A percentile compares a stretch with the other conserved stretches of the same genome.
phyloP scores from a whole-genome alignment of 2,797 vertebrate species.

The Acanthurus lineatus region DNA sequence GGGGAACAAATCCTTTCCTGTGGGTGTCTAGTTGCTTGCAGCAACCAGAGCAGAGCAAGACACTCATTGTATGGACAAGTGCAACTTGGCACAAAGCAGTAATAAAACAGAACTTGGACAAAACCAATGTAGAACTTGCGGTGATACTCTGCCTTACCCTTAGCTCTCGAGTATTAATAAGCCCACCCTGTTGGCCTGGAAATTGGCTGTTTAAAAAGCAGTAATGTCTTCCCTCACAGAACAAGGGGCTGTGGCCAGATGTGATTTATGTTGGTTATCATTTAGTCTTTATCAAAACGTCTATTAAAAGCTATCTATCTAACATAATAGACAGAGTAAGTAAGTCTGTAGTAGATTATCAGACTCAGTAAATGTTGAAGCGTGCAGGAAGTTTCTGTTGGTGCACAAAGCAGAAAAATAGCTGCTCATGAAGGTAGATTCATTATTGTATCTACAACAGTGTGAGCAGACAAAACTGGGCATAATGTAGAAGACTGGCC shows the following conservation, averaged over 20 bases:
- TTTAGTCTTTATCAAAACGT: conserved; percentile 1
- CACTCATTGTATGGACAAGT: conserved; percentile 10
- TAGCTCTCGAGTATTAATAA: not conserved
- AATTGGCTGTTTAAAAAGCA: not conserved
- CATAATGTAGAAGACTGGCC: not conserved
- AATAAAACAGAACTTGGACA: conserved; percentile 11
- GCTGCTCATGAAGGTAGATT: not conserved
- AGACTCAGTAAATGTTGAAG: not conserved
- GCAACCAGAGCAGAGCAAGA: conserved; percentile 41
- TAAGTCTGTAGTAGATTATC: conserved; percentile 6
- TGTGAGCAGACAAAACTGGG: not conserved
- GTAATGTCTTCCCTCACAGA: not conserved
- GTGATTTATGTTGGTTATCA: not conserved
- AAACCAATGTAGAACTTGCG: conserved; percentile 12
- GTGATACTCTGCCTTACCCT: not conserved
- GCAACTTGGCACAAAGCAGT: conserved; percentile 11
- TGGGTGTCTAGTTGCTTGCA: conserved; percentile 43
- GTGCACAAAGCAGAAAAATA: conserved; percentile 2
- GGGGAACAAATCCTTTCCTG: conserved; percentile 44
- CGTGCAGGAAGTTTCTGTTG: not conserved
- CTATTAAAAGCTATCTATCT: not conserved
- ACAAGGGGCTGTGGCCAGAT: not conserved
- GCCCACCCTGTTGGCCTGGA: not conserved
- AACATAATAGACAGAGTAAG: not conserved
- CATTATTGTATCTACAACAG: not conserved